These are phyloP conservation scores for Julus scanicus DNA, from an alignment of 2,888 invertebrate genomes.

Conservation along the genomic window DNA sequence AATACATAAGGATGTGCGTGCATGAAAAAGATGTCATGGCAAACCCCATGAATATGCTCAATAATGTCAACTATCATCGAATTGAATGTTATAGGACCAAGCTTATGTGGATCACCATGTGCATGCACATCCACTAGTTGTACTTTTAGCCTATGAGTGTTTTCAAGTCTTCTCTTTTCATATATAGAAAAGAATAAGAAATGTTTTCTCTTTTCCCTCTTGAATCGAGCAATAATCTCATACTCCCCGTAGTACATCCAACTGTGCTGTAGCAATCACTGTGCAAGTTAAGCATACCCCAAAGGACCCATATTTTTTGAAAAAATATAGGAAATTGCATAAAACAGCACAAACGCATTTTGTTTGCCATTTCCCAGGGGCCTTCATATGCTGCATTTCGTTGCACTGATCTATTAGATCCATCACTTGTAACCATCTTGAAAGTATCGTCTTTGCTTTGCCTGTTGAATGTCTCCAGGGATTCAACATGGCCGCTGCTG, in stretches of 20 bases:
- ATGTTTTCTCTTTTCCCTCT: not conserved
- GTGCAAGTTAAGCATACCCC: not conserved
- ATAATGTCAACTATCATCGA: too few species aligned
- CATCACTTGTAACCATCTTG: conserved; percentile 5
- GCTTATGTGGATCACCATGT: too few species aligned
- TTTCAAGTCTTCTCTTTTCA: not conserved
- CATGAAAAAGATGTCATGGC: too few species aligned
- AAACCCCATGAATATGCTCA: too few species aligned
- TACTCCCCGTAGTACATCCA: not conserved
- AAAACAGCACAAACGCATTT: conserved; percentile 10
- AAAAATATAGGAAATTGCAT: conserved; percentile 42
- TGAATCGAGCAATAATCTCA: not conserved
- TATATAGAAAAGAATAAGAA: not conserved
- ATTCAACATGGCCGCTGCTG: not conserved
- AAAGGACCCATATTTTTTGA: conserved; percentile 10
- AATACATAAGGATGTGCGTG: too few species aligned
- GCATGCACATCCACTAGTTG: too few species aligned
- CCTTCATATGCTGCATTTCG: not conserved
- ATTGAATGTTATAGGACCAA: too few species aligned
- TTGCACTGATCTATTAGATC: conserved; percentile 39
- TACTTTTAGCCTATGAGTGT: not conserved
- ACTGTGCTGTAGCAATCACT: conserved; percentile 23
- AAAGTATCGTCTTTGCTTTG: not conserved
- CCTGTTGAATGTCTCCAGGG: conserved; percentile 28
- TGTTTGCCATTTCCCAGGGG: conserved; percentile 3